Percentiles rank a stretch among this genome's conserved stretches.
These are phyloP conservation scores for Actinernus sp. DNA, from an alignment of 92 coral and sea anemone species.

Conservation along the genomic window DNA sequence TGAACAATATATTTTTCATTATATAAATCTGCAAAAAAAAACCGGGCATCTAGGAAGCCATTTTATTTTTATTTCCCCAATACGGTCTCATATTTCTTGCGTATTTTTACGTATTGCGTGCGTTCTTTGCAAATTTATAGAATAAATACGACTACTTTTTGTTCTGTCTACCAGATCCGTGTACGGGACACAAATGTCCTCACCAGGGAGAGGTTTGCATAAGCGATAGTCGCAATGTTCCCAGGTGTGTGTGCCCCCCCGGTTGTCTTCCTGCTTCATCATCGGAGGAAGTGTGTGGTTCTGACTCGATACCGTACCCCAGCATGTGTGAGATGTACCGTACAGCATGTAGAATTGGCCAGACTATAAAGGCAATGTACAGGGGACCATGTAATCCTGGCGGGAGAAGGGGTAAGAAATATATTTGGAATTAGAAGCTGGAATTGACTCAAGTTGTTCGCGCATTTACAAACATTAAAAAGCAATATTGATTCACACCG, in stretches of 20 bases:
- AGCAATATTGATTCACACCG: too few relatives aligned
- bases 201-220: slow-evolving; percentile 73
- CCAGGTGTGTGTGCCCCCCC: slow-evolving; percentile 75
- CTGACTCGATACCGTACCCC: slow-evolving; percentile 68
- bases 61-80: too few relatives aligned
- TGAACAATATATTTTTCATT: too few relatives aligned
- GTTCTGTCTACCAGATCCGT: slow-evolving; percentile 59
- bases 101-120: too few relatives aligned
- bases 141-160: neutral
- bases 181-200: slow-evolving; percentile 31
- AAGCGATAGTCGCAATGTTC: slow-evolving; percentile 25
- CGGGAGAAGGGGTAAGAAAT: too few relatives aligned
- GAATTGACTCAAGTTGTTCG: too few relatives aligned
- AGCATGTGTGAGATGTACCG: slow-evolving; percentile 61
- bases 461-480: too few relatives aligned
- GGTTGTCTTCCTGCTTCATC: slow-evolving; percentile 44
- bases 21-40: too few relatives aligned
- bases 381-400: slow-evolving; percentile 23
- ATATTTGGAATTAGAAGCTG: too few relatives aligned
- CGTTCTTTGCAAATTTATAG: too few relatives aligned
- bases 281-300: slow-evolving; percentile 62
- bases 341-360: slow-evolving; percentile 75
- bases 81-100: too few relatives aligned
- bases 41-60: too few relatives aligned
- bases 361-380: slow-evolving; percentile 4